Percentiles rank a stretch among this genome's conserved stretches.
phyloP scores from a whole-genome alignment of 2,888 invertebrate species.

The Drosophila ustulata region DNA sequence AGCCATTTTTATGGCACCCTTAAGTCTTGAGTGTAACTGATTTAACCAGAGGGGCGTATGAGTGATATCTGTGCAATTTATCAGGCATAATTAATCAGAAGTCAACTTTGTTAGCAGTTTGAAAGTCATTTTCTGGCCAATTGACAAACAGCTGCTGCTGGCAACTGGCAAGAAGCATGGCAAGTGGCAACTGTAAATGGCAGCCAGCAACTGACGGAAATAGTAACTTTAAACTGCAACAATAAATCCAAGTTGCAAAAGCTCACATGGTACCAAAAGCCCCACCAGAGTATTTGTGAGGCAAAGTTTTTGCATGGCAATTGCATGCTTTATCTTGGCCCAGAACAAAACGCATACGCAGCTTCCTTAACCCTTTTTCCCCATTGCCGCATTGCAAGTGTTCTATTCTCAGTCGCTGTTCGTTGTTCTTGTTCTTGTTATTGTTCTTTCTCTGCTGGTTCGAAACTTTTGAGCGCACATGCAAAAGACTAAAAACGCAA shows the following conservation, averaged over 20 bases:
- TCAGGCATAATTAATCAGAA: slow-evolving; percentile 57
- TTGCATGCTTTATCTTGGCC: slow-evolving; percentile 72
- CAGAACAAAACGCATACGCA: slow-evolving; percentile 51
- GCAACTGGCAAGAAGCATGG: slow-evolving; percentile 22
- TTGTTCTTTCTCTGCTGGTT: neutral
- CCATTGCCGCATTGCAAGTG: slow-evolving; percentile 1
- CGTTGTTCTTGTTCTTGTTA: neutral
- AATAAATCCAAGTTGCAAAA: slow-evolving; percentile 61
- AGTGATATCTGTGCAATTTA: slow-evolving; percentile 47
- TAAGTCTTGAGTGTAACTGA: slow-evolving; percentile 34
- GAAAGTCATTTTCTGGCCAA: slow-evolving; percentile 52
- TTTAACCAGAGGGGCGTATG: slow-evolving; percentile 52
- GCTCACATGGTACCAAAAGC: slow-evolving; percentile 33
- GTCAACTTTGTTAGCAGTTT: slow-evolving; percentile 43
- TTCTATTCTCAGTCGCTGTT: neutral
- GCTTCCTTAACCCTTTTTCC: slow-evolving; percentile 20
- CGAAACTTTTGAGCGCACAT: slow-evolving; percentile 70
- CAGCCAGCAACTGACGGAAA: slow-evolving; percentile 28
- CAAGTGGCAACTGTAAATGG: slow-evolving; percentile 26
- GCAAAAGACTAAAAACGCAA: slow-evolving; percentile 79
- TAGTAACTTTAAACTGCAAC: slow-evolving; percentile 65
- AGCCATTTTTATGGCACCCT: slow-evolving; percentile 17
- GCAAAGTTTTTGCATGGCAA: slow-evolving; percentile 62
- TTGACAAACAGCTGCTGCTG: slow-evolving; percentile 61
- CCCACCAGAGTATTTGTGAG: slow-evolving; percentile 57